Base-by-base conservation (phyloP, 2,888 invertebrate genomes). In the Lasioglossum pauxillum region DNA sequence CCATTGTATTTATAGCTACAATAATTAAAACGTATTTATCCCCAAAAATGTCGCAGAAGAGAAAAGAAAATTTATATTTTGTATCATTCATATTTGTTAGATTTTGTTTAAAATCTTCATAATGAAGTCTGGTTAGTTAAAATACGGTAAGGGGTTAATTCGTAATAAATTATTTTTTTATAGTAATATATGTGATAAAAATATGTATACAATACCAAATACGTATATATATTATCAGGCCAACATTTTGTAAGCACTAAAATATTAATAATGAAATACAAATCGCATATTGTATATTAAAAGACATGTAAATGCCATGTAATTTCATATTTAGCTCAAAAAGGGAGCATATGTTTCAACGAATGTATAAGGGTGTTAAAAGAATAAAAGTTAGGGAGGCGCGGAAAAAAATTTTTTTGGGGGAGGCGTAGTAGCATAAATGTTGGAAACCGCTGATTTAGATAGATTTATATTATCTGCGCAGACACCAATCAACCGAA, bases 101-200 rank as follows among this genome's bases (percentile, higher is more conserved):
- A 53, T 23, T 53, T 49, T 49, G 19, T 8, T 49, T 49, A 23
- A 49, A 23, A 49, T 19, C 49, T 23, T 49, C 19, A 49, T 19
- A 49, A 49, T 2, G 19, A 23, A 44, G 19, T 23, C 49, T 49
- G 49, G 23, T 49, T 49, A 4, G 5, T 49, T 23, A 23, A 53
- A 53, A 23, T 23, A 23, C 23, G 8, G 49, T 53, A 19, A 53
- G 49, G 23, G 49, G 53, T 71, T 77, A 73, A 64, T 49, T n/a
- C 23, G 14, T 75, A 14, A 74, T 16, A 74, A 81, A 71, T 60
- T 86, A 84, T 84, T 87, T 87, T 49, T 86, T 74, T 79, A 67
- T 76, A 83, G 78, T 79, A 83, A n/a, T 57, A n/a, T 23, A 53
- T 53, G n/a, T 49, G 2, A 53, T 53, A 8, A 53, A 23, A 53